phyloP scores from a whole-genome alignment of 2,888 invertebrate genomes.

The Dynastes grantii region DNA sequence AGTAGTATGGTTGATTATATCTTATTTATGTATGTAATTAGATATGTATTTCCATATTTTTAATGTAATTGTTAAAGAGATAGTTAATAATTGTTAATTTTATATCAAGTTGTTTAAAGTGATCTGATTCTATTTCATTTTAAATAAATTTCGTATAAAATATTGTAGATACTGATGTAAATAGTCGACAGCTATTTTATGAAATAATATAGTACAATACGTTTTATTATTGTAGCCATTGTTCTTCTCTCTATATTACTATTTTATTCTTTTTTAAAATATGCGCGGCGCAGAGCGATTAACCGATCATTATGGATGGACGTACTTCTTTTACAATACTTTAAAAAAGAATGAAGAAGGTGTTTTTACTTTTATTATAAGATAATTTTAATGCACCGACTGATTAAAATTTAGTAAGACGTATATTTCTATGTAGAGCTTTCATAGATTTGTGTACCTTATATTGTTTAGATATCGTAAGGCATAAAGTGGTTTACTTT shows the following conservation, averaged over 20 bases:
- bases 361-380: slow-evolving; percentile 37
- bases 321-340: slow-evolving; percentile 14
- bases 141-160: slow-evolving; percentile 38
- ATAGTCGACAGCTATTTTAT: slow-evolving; percentile 47
- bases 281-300: neutral
- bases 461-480: slow-evolving; percentile 33
- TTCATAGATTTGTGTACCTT: slow-evolving; percentile 50
- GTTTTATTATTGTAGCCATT: slow-evolving; percentile 32
- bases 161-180: slow-evolving; percentile 48
- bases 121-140: slow-evolving; percentile 35
- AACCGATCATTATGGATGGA: neutral
- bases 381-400: slow-evolving; percentile 50
- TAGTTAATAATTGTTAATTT: slow-evolving; percentile 42
- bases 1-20: slow-evolving; percentile 30
- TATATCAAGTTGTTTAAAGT: slow-evolving; percentile 40
- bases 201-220: slow-evolving; percentile 38
- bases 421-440: slow-evolving; percentile 37
- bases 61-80: slow-evolving; percentile 30
- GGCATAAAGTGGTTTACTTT: slow-evolving; percentile 31
- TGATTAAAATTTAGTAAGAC: slow-evolving; percentile 49
- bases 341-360: slow-evolving; percentile 25
- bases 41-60: slow-evolving; percentile 24
- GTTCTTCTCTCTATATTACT: slow-evolving; percentile 7
- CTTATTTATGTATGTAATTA: slow-evolving; percentile 37
- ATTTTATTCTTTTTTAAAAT: slow-evolving; percentile 39